phyloP scores from a whole-genome alignment of 2,113 vertebrate species.

The Hypomesus transpacificus region DNA sequence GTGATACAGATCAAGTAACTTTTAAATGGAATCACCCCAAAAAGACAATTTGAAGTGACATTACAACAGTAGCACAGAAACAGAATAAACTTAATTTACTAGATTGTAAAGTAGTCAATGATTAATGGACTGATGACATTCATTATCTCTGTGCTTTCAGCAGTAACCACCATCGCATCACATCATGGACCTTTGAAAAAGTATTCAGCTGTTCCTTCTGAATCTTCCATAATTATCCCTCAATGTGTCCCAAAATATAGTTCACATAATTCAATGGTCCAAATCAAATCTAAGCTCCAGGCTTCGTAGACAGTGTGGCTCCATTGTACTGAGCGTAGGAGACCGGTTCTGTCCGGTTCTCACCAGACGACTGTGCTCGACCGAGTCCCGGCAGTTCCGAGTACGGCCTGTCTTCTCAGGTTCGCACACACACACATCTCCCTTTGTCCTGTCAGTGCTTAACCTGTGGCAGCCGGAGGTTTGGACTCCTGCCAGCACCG shows the following conservation, averaged over 20 bases:
- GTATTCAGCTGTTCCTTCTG: conserved; percentile 26
- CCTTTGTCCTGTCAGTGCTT: conserved; percentile 64
- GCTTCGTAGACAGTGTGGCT: conserved; percentile 16
- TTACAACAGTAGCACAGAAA: conserved; percentile 12
- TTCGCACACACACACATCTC: conserved; percentile 40
- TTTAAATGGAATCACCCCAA: conserved; percentile 23
- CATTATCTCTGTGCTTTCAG: conserved; percentile 7
- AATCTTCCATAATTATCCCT: conserved; percentile 4
- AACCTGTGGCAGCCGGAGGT: conserved; percentile 58
- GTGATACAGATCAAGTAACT: conserved; percentile 32
- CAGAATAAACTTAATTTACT: conserved; percentile 2
- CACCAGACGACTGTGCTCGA: conserved; percentile 1
- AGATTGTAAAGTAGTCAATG: neutral
- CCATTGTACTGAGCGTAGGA: conserved; percentile 15
- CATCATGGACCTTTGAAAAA: neutral
- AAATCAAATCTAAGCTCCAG: conserved; percentile 28
- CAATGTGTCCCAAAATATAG: conserved; percentile 19
- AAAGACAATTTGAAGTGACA: conserved; percentile 28
- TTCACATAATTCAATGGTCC: conserved; percentile 29
- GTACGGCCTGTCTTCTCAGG: conserved; percentile 32
- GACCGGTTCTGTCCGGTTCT: neutral
- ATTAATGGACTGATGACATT: neutral
- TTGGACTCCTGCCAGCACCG: conserved; percentile 3
- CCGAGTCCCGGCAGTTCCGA: conserved; percentile 38
- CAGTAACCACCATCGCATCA: neutral